phyloP scores from a whole-genome alignment of 2,888 invertebrate genomes.

The Margaritifera margaritifera region DNA sequence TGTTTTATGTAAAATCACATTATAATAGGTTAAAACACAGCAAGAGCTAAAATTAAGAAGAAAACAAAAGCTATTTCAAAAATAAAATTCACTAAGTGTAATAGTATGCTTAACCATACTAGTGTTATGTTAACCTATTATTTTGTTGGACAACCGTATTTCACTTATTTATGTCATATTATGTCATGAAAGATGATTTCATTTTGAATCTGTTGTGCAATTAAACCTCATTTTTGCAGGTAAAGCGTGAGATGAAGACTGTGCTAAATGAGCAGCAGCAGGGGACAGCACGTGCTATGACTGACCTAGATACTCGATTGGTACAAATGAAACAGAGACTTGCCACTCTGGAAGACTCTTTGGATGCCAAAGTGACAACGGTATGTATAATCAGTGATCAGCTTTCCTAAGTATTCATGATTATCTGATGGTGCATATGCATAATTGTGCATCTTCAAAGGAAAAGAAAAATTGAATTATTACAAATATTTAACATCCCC shows the following conservation, averaged over 20 bases:
- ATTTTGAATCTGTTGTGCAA: neutral
- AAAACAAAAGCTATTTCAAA: too few relatives aligned
- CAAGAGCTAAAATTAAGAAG: too few relatives aligned
- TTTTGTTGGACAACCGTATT: neutral
- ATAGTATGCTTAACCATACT: too few relatives aligned
- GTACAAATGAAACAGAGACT: constrained; percentile 55
- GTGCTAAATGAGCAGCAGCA: constrained; percentile 57
- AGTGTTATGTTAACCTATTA: neutral
- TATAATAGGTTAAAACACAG: too few relatives aligned
- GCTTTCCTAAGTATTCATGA: neutral
- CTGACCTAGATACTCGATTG: constrained; percentile 65
- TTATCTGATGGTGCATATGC: neutral
- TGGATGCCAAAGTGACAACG: constrained; percentile 58
- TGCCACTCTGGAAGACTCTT: constrained; percentile 48
- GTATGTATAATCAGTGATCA: constrained; percentile 42
- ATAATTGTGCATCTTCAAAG: too few relatives aligned
- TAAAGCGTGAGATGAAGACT: constrained; percentile 57
- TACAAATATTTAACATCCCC: too few relatives aligned
- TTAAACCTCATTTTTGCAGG: constrained; percentile 30
- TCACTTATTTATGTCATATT: neutral
- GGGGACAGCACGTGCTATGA: constrained; percentile 57
- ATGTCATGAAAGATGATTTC: neutral
- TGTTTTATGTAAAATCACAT: too few relatives aligned
- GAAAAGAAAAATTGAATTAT: too few relatives aligned
- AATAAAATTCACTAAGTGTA: too few relatives aligned